Evolutionary conservation across 2,113 vertebrate genomes (phyloP), one percentile per base, ranked within the genome.

Genomic region (Leptocoma aspasia): DNA sequence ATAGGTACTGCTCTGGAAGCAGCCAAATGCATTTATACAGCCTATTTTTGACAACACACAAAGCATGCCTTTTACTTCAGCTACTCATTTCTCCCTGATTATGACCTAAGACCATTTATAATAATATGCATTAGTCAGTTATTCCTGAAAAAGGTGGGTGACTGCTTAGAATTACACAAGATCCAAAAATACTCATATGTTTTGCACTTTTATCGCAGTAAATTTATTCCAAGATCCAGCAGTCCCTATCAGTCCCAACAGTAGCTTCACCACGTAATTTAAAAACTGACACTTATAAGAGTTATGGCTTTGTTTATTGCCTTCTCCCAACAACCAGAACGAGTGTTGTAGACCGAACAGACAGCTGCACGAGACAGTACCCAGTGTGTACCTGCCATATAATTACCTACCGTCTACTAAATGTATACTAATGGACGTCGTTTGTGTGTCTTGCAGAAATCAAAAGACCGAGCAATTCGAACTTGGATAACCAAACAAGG

Each of bases 371-470:
- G 26, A 4, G 35, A 20, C 2, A 4, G 11, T 1, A 30, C n/a
- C 17, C 11, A 26, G 56, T 13, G 17, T 1, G 10, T 44, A 47
- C 52, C 33, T 19, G 8, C 24, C 49, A 33, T 37, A 12, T 44
- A 44, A 27, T 17, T 42, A 63, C 10, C 24, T 15, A 13, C 21
- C 3, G 1, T 8, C 54, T 73, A 33, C 15, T 56, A 33, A 49
- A 86, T 17, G 3, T 7, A 11, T 9, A 28, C 27, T 13, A 53
- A 18, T 2, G 18, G 6, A 6, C 1, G 6, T 42, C 2, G 0
- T 42, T 59, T 1, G 6, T 8, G 9, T 3, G 15, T 31, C 37
- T 57, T 18, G 71, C 20, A 31, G 45, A 53, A 83, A 49, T 27
- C 30, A n/a, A 41, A 35, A 9, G 5, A 15, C 47, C 10, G 3